A percentile compares a stretch with the other conserved stretches of the same genome.
Conservation (phyloP, 2,888 invertebrate species). For the Bombylius discolor region DNA sequence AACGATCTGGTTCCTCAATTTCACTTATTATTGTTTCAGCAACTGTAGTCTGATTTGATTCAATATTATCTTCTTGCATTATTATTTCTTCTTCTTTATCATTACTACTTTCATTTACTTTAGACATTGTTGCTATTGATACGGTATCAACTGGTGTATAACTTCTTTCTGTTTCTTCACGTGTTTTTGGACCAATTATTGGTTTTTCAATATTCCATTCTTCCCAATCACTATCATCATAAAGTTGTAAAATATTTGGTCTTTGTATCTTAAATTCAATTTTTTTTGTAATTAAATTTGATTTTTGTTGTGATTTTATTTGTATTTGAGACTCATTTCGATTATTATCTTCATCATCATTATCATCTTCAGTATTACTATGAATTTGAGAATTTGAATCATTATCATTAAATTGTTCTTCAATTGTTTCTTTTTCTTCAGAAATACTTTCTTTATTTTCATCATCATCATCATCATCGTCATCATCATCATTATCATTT, state of each 20-base stretch:
- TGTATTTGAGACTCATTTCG: too few relatives aligned
- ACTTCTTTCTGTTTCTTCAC: conserved; percentile 1
- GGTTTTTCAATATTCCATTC: conserved; percentile 32
- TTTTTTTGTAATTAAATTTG: background rate
- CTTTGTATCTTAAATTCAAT: conserved; percentile 21
- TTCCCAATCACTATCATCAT: conserved; percentile 43
- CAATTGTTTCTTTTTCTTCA: conserved; percentile 7
- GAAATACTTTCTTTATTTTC: conserved; percentile 14
- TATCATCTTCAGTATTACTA: conserved; percentile 8
- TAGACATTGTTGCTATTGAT: conserved; percentile 2
- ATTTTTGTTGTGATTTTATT: background rate
- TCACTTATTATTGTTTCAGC: conserved; percentile 4
- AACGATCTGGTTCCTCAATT: conserved; percentile 45
- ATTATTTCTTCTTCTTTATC: background rate
- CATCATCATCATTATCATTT: conserved; percentile 7
- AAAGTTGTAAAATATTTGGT: conserved; percentile 39
- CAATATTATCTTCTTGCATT: conserved; percentile 6
- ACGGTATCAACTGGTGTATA: conserved; percentile 1
- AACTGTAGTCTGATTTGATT: background rate
- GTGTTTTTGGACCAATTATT: conserved; percentile 11
- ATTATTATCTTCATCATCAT: conserved; percentile 18
- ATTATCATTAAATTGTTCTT: background rate
- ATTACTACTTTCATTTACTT: conserved; percentile 25
- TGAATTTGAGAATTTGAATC: background rate
- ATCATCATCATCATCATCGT: conserved; percentile 8